These are phyloP conservation scores for Rhipidura dahli DNA, from an alignment of 2,113 vertebrate genomes.

Conservation along the genomic window DNA sequence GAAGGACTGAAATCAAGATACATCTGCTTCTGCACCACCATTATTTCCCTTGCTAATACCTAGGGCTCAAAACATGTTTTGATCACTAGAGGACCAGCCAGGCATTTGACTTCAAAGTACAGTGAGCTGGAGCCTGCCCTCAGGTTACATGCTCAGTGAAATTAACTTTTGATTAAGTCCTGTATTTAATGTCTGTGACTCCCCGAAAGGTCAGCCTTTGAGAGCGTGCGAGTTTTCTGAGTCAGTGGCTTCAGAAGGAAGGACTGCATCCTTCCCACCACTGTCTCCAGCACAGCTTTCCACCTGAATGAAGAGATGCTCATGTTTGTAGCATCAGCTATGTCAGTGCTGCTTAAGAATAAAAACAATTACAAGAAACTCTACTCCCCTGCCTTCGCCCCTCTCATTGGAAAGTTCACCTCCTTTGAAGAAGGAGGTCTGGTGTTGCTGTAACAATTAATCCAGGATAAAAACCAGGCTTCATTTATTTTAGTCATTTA, in stretches of 20 bases:
- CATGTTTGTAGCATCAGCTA: too few relatives aligned
- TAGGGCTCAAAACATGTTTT: not conserved
- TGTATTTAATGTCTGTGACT: constrained; percentile 35
- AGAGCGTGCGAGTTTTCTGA: not conserved
- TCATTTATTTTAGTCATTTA: not conserved
- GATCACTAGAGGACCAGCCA: constrained; percentile 15
- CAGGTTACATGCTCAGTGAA: constrained; percentile 53
- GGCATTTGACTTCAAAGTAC: constrained; percentile 51
- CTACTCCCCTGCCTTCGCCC: not conserved
- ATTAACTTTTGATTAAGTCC: constrained; percentile 46
- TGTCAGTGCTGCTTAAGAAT: not conserved
- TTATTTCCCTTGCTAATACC: not conserved
- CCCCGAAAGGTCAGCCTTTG: constrained; percentile 48
- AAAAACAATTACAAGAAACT: not conserved
- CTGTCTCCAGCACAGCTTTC: not conserved
- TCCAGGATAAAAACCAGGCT: not conserved
- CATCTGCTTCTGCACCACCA: not conserved
- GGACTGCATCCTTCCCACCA: not conserved
- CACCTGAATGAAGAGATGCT: not conserved
- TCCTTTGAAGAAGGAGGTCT: not conserved
- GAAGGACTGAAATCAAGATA: not conserved
- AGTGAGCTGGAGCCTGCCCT: constrained; percentile 24
- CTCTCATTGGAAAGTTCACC: not conserved
- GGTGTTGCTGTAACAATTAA: not conserved
- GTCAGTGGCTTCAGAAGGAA: not conserved